These are phyloP conservation scores for Aphrophora alni DNA, from an alignment of 2,888 invertebrate genomes.

Conservation along the genomic window DNA sequence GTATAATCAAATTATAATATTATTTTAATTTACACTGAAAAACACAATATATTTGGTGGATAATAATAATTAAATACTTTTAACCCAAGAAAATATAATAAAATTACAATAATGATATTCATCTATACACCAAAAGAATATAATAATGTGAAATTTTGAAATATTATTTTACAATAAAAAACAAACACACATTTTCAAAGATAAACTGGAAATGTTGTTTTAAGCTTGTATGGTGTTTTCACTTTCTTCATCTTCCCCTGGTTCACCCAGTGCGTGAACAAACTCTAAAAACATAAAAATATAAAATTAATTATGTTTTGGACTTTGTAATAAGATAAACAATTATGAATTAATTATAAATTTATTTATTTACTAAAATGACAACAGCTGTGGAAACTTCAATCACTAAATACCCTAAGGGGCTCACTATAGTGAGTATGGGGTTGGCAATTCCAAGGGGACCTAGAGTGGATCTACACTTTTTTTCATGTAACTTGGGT, in stretches of 20 bases:
- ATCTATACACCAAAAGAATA: not conserved
- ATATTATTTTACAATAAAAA: not conserved
- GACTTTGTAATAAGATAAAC: too few relatives aligned
- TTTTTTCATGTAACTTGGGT: too few relatives aligned
- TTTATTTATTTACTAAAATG: too few relatives aligned
- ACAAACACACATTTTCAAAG: too few relatives aligned
- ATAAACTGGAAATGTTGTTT: not conserved
- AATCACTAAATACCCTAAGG: too few relatives aligned
- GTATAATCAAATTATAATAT: not conserved
- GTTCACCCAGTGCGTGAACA: constrained; percentile 84
- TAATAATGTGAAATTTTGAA: not conserved
- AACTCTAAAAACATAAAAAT: constrained; percentile 67
- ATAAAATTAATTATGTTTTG: not conserved
- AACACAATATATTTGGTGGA: not conserved
- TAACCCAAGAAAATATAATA: not conserved
- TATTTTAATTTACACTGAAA: not conserved
- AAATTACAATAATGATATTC: not conserved
- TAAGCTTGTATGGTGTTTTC: constrained; percentile 38
- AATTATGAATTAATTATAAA: too few relatives aligned
- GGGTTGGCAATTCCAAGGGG: too few relatives aligned
- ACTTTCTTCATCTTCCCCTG: constrained; percentile 58
- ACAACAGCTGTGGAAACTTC: too few relatives aligned
- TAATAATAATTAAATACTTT: not conserved
- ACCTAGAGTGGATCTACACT: too few relatives aligned
- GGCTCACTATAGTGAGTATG: too few relatives aligned